Evolutionary conservation across 1,140 invertebrate species (phyloP), one percentile per base, ranked within the genome.

Genomic region (Drosophila sproati): DNA sequence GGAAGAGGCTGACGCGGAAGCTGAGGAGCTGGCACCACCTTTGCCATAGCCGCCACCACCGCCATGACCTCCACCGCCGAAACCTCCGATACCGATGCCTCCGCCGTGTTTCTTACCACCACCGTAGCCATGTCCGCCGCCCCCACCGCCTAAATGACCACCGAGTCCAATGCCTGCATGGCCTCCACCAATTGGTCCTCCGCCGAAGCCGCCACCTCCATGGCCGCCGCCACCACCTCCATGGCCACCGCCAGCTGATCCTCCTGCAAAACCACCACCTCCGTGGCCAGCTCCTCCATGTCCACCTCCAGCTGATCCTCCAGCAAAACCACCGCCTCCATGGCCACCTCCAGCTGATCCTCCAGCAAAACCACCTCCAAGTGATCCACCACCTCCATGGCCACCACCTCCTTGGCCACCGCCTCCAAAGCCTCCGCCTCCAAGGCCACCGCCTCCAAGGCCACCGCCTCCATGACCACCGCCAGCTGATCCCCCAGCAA

Each of bases 11-110:
- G 67, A 41, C 2, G 67, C 64, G 4, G 47, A 41, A 43, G 68
- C 68, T n/a, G 66, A 63, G 45, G 68, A 57, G 52, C 73, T 37
- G n/a, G 35, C 29, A 52, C 39, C 39, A 29, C 45, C 35, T 48
- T 51, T 34, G 47, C 55, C 48, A 10, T 82, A 83, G 29, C 78
- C 78, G 7, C 75, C 74, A 6, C 73, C 64, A 47, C 68, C 77
- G 3, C 47, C 34, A 6, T n/a, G 8, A 39, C 69, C 61, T 0
- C 78, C 69, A 37, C 72, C 76, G 2, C 45, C 31, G 7, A 29
- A 7, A 10, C 73, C 68, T 12, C 73, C 68, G 12, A 39, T 69
- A 8, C 52, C 59, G 34, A 31, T 8, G 6, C 41, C 5, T 47
- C 78, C 70, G 12, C 66, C 41, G 5, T 41, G 28, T 20, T 52